These are phyloP conservation scores for Epizoanthus rinbou DNA, from an alignment of 92 coral and sea anemone species.

Conservation along the genomic window DNA sequence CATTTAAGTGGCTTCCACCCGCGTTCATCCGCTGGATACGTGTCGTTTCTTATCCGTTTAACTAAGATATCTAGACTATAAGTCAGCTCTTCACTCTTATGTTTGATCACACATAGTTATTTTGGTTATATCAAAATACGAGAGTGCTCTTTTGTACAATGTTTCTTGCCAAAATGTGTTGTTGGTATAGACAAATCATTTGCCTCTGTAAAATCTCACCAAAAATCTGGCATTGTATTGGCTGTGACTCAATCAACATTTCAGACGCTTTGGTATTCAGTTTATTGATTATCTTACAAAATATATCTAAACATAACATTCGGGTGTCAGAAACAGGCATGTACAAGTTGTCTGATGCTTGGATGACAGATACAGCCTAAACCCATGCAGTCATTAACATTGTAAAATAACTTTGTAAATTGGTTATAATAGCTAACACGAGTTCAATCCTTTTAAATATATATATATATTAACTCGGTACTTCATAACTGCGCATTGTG, in stretches of 20 bases:
- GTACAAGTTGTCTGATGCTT: no score
- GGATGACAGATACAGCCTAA: no score
- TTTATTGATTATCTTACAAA: slow-evolving; percentile 12
- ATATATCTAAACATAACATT: slow-evolving; percentile 15
- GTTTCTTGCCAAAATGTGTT: not conserved
- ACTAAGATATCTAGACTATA: not conserved
- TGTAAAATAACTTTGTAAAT: no score
- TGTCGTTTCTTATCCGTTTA: not conserved
- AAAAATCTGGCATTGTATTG: not conserved
- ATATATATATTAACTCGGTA: not conserved
- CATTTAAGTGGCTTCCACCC: slow-evolving; percentile 12
- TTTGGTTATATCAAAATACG: not conserved
- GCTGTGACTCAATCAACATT: not conserved
- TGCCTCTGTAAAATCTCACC: slow-evolving; percentile 2
- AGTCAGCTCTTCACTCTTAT: not conserved
- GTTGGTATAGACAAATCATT: slow-evolving; percentile 1
- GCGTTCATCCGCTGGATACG: not conserved
- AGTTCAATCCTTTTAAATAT: no score
- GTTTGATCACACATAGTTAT: not conserved
- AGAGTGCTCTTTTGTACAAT: not conserved
- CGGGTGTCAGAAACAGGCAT: not conserved
- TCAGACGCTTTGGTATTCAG: slow-evolving; percentile 4
- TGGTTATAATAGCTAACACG: no score
- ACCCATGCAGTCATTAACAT: no score
- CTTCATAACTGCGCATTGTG: not conserved